Evolutionary conservation across 2,113 vertebrate genomes (phyloP).

Genomic region (Pardalotus punctatus): DNA sequence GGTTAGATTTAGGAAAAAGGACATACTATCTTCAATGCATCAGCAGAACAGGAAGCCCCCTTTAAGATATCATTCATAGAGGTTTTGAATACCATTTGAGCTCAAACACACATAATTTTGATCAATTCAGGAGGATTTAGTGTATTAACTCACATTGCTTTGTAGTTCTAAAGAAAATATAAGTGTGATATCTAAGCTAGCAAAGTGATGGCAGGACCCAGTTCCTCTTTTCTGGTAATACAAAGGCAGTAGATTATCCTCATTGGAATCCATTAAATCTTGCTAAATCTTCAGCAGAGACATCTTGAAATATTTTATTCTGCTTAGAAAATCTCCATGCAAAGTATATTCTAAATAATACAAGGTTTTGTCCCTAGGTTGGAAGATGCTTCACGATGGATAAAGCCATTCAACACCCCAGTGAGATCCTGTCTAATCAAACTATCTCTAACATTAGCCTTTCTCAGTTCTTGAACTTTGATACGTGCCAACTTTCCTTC

Average conservation of each 20-base stretch:
- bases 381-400: conserved; percentile 48
- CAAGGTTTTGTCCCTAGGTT: not conserved
- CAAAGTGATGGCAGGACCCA: not conserved
- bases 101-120: not conserved
- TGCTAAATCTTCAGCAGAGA: not conserved
- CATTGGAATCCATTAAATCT: not conserved
- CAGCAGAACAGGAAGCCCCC: not conserved
- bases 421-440: conserved; percentile 32
- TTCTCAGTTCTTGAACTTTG: conserved; percentile 62
- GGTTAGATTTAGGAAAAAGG: not conserved
- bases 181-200: not conserved
- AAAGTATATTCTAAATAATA: not conserved
- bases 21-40: not conserved
- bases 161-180: not conserved
- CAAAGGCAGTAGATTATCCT: not conserved
- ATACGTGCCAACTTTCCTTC: conserved; percentile 59
- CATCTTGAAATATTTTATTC: not conserved
- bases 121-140: not conserved
- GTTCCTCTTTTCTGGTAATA: not conserved
- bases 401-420: not conserved
- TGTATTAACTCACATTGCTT: not conserved
- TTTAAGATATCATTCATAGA: not conserved
- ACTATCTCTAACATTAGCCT: conserved; percentile 39
- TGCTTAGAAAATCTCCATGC: not conserved
- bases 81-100: not conserved